These are phyloP conservation scores for Heliocidaris erythrogramma DNA, from an alignment of 35 echinoderm and acorn worm genomes.

Conservation along the genomic window DNA sequence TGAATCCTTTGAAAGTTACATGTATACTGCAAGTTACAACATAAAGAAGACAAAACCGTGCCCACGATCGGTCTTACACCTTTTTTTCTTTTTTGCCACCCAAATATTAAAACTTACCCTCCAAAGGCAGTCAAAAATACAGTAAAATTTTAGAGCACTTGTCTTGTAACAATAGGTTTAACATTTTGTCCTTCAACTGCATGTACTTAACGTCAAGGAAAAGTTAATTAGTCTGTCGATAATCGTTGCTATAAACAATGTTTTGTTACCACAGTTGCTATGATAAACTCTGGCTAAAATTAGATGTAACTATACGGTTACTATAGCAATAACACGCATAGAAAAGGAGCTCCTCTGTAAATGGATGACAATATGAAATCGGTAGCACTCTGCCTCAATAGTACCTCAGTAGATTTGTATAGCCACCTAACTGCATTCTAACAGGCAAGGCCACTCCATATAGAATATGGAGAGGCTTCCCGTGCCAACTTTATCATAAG, in stretches of 20 bases:
- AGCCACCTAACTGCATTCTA: not conserved
- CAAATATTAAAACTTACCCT: too few species aligned
- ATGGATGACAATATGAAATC: not conserved
- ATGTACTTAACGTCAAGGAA: not conserved
- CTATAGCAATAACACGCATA: not conserved
- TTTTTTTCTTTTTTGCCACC: too few species aligned
- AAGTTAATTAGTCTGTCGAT: not conserved
- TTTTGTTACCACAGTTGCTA: not conserved
- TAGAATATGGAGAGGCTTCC: not conserved
- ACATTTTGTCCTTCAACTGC: not conserved
- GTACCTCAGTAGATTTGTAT: not conserved
- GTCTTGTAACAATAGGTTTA: not conserved
- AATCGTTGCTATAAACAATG: too few species aligned
- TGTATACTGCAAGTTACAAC: too few species aligned
- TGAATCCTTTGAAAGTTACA: too few species aligned
- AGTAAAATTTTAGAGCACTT: too few species aligned
- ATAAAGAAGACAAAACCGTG: too few species aligned
- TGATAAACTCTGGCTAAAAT: not conserved
- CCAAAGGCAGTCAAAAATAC: too few species aligned
- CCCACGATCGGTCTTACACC: too few species aligned
- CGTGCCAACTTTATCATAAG: not conserved
- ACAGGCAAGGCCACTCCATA: not conserved
- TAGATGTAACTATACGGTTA: not conserved
- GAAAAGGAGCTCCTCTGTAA: not conserved
- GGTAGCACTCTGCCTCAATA: not conserved